Evolutionary conservation across 2,797 vertebrate species (phyloP).

Genomic region (Halcyon chelicuti): DNA sequence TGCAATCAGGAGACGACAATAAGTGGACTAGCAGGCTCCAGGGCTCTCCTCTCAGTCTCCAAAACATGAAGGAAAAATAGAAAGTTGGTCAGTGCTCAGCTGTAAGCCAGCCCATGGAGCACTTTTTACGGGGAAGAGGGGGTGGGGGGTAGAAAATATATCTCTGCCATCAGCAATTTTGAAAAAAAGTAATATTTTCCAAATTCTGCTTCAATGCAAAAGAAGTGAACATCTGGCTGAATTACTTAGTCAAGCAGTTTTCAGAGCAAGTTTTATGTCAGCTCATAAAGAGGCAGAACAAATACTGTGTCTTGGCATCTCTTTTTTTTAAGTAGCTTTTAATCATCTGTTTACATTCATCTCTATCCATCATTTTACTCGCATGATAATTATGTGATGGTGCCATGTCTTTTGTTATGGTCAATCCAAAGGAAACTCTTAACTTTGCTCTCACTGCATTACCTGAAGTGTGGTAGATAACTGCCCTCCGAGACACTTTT

Average conservation of each 20-base stretch:
- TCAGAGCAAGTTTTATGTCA: slow-evolving; percentile 76
- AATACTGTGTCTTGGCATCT: slow-evolving; percentile 29
- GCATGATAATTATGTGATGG: not conserved
- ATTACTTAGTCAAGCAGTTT: slow-evolving; percentile 76
- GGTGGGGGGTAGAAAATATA: not conserved
- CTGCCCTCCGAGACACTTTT: not conserved
- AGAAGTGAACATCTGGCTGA: slow-evolving; percentile 82
- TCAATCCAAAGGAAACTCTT: not conserved
- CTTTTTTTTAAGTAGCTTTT: not conserved
- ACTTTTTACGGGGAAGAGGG: not conserved
- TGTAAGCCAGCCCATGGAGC: slow-evolving; percentile 38
- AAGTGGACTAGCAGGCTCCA: slow-evolving; percentile 60
- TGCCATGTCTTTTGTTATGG: not conserved
- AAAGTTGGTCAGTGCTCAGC: slow-evolving; percentile 47
- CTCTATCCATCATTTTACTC: not conserved
- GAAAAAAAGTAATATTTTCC: slow-evolving; percentile 78
- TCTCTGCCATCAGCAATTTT: slow-evolving; percentile 69
- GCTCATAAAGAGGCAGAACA: slow-evolving; percentile 53
- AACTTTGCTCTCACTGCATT: not conserved
- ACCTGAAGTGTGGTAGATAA: not conserved
- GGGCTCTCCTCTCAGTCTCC: slow-evolving; percentile 44
- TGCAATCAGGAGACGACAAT: not conserved
- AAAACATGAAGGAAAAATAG: slow-evolving; percentile 66
- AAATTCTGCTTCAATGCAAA: slow-evolving; percentile 64
- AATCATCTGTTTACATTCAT: not conserved